These are phyloP conservation scores for Rosalia funebris DNA, from an alignment of 2,888 invertebrate genomes.

Conservation along the genomic window DNA sequence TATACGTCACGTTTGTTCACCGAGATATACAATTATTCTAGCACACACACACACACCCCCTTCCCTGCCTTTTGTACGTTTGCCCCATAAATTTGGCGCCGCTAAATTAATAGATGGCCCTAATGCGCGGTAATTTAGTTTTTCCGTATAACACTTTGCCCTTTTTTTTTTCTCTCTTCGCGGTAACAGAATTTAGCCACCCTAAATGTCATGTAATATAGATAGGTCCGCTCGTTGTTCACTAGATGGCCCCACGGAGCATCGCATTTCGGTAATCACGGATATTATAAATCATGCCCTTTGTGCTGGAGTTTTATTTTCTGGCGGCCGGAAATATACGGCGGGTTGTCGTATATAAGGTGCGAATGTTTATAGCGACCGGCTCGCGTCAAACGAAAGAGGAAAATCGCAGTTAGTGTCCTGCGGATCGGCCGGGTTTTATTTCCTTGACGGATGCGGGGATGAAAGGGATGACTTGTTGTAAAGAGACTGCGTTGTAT, in stretches of 20 bases:
- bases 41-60: no score
- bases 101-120: slow-evolving; percentile 12
- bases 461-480: no score
- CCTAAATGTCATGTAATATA: slow-evolving; percentile 18
- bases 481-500: no score
- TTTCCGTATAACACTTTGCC: slow-evolving; percentile 15
- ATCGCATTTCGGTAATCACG: slow-evolving; percentile 13
- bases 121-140: slow-evolving; percentile 21
- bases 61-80: no score
- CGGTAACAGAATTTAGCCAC: slow-evolving; percentile 13
- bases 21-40: not conserved
- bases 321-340: no score
- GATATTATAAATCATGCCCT: slow-evolving; percentile 22
- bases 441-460: no score
- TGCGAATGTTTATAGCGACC: no score
- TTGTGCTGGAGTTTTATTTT: slow-evolving; percentile 1
- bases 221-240: slow-evolving; percentile 16
- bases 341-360: no score
- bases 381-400: no score
- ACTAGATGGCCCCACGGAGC: slow-evolving; percentile 13
- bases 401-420: no score
- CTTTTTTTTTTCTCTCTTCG: slow-evolving; percentile 7
- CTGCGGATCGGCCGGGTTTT: no score
- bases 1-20: not conserved
- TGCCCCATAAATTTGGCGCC: slow-evolving; percentile 4